Percentiles rank a stretch among this genome's conserved stretches.
Conservation (phyloP, 1,140 invertebrate species). For the Bombus ignitus region DNA sequence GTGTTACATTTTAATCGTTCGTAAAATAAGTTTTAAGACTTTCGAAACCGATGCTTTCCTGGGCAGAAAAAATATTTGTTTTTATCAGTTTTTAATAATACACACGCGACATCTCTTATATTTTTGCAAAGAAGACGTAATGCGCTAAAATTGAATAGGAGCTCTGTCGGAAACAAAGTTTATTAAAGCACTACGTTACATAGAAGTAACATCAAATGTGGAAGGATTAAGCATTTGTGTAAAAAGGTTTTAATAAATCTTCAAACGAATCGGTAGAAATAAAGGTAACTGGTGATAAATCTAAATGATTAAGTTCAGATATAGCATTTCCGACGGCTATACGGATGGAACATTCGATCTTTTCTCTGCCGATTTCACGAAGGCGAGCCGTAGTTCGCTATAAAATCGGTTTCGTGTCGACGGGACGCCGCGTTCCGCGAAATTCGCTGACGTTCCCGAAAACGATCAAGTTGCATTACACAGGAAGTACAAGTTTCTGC, state of each 20-base stretch:
- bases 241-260: background rate
- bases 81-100: no score
- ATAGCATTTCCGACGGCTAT: background rate
- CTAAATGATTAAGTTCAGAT: background rate
- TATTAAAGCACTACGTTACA: no score
- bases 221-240: no score
- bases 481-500: slow-evolving; percentile 75
- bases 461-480: slow-evolving; percentile 74
- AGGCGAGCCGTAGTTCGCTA: background rate
- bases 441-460: slow-evolving; percentile 73
- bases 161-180: no score
- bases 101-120: no score
- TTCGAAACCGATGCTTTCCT: no score
- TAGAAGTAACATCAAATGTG: no score
- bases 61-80: no score
- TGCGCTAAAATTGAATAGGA: no score
- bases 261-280: background rate
- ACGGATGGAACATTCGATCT: background rate
- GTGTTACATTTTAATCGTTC: no score
- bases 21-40: no score
- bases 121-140: no score
- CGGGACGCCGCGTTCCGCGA: slow-evolving; percentile 57
- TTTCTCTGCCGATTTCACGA: background rate
- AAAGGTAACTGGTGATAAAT: background rate
- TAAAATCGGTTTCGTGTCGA: slow-evolving; percentile 50